Percentiles rank a stretch among this genome's conserved stretches.
These are phyloP conservation scores for Diabrotica virgifera DNA, from an alignment of 1,140 invertebrate species.

Conservation along the genomic window DNA sequence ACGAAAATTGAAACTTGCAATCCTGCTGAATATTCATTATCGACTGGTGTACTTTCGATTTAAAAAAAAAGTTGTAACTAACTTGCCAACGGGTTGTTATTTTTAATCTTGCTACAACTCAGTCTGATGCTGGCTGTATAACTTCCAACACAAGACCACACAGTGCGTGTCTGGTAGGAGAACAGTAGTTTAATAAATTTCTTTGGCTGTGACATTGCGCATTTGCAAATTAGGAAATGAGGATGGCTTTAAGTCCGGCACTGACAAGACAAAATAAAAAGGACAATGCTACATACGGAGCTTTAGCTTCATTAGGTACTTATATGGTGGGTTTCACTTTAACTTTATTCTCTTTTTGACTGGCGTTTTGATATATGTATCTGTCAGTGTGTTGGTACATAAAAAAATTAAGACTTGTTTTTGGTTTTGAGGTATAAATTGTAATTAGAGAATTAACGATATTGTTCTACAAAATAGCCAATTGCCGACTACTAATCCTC, in stretches of 20 bases:
- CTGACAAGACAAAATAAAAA: conserved; percentile 4
- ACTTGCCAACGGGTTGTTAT: conserved; percentile 10
- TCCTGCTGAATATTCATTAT: conserved; percentile 10
- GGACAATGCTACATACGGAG: background rate
- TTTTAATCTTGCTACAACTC: conserved; percentile 10
- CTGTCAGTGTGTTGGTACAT: too few relatives aligned
- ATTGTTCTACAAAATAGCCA: too few relatives aligned
- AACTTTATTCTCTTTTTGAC: too few relatives aligned
- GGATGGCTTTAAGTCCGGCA: background rate
- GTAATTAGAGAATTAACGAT: too few relatives aligned
- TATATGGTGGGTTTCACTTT: too few relatives aligned
- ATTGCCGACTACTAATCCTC: too few relatives aligned
- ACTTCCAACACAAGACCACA: conserved; percentile 6
- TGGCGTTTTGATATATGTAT: too few relatives aligned
- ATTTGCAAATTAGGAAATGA: conserved; percentile 15
- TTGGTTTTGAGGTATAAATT: too few relatives aligned
- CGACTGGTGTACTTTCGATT: conserved; percentile 2
- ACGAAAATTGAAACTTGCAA: conserved; percentile 15
- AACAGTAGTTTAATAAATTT: conserved; percentile 14
- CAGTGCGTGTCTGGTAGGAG: conserved; percentile 6
- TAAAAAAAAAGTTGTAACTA: conserved; percentile 3
- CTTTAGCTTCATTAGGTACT: conserved; percentile 9
- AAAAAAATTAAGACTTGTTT: too few relatives aligned
- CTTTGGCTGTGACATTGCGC: conserved; percentile 10
- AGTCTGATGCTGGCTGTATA: conserved; percentile 3